Evolutionary conservation across 2,113 vertebrate species (phyloP).

Genomic region (Ariopsis seemanni): DNA sequence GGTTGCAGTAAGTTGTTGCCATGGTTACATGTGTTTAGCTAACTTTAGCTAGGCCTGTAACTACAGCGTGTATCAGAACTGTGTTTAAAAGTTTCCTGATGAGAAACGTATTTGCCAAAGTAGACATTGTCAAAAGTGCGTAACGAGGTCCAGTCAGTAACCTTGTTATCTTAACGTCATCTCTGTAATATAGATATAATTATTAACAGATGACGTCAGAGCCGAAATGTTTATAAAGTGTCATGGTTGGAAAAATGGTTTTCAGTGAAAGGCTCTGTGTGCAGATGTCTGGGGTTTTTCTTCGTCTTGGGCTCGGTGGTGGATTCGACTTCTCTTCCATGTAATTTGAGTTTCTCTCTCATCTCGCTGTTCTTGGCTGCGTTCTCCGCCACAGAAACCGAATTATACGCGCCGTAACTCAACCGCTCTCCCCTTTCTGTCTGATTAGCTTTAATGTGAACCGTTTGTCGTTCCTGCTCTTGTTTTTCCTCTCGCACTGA

Average conservation of each 20-base stretch:
- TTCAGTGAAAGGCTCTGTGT: not conserved
- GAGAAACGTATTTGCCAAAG: not conserved
- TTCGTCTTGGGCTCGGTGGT: not conserved
- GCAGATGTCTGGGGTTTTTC: constrained; percentile 10
- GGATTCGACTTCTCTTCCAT: constrained; percentile 60
- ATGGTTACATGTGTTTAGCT: not conserved
- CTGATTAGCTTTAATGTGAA: constrained; percentile 74
- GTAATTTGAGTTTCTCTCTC: constrained; percentile 71
- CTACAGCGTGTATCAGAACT: not conserved
- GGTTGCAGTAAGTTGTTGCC: not conserved
- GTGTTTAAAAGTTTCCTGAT: not conserved
- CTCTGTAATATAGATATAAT: not conserved
- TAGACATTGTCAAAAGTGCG: not conserved
- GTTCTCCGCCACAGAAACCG: constrained; percentile 58
- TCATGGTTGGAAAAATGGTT: not conserved
- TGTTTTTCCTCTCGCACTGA: constrained; percentile 69
- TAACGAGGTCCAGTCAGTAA: not conserved
- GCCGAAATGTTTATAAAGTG: not conserved
- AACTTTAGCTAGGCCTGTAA: not conserved
- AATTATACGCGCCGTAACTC: constrained; percentile 75
- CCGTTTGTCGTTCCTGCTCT: constrained; percentile 63
- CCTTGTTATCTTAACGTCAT: not conserved
- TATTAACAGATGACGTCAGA: not conserved
- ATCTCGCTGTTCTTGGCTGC: constrained; percentile 69
- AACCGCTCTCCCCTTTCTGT: constrained; percentile 72